Conservation (phyloP, 2,113 vertebrate genomes). For the Triplophysa dalaica region DNA sequence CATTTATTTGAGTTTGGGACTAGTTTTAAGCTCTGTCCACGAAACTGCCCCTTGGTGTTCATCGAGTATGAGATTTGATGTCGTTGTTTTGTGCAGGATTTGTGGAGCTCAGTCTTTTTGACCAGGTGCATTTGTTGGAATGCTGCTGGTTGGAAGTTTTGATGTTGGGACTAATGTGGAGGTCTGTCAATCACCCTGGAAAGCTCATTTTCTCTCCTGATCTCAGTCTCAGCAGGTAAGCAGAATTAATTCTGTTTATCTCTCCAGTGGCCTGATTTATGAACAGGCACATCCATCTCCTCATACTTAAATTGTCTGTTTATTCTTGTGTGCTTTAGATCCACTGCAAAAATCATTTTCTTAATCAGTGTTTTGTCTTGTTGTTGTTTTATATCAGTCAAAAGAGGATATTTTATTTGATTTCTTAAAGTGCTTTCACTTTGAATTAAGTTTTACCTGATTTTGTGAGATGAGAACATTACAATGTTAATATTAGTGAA, state of each 20-base stretch:
- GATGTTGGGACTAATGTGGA: slow-evolving; percentile 98
- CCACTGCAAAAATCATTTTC: background rate
- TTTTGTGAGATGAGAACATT: too few species aligned
- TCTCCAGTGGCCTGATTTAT: background rate
- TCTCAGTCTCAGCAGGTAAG: slow-evolving; percentile 90
- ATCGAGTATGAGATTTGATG: too few species aligned
- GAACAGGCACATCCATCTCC: background rate
- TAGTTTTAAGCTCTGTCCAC: too few species aligned
- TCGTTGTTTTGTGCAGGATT: slow-evolving; percentile 77
- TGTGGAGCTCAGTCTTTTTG: slow-evolving; percentile 86
- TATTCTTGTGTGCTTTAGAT: background rate
- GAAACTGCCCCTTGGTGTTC: too few species aligned
- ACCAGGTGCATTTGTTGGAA: slow-evolving; percentile 95
- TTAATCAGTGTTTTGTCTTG: too few species aligned
- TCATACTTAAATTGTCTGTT: background rate
- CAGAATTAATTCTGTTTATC: slow-evolving; percentile 6
- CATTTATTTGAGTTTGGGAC: too few species aligned
- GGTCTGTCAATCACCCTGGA: slow-evolving; percentile 92
- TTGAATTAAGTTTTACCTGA: too few species aligned
- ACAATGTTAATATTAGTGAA: too few species aligned
- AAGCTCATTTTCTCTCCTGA: slow-evolving; percentile 96
- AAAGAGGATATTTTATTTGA: too few species aligned
- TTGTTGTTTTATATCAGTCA: too few species aligned
- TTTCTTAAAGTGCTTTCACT: too few species aligned
- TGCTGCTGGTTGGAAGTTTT: slow-evolving; percentile 98